Percentiles rank a stretch among this genome's conserved stretches.
Evolutionary conservation across 2,888 invertebrate species (phyloP).

Genomic region (Prenolepis imparis): DNA sequence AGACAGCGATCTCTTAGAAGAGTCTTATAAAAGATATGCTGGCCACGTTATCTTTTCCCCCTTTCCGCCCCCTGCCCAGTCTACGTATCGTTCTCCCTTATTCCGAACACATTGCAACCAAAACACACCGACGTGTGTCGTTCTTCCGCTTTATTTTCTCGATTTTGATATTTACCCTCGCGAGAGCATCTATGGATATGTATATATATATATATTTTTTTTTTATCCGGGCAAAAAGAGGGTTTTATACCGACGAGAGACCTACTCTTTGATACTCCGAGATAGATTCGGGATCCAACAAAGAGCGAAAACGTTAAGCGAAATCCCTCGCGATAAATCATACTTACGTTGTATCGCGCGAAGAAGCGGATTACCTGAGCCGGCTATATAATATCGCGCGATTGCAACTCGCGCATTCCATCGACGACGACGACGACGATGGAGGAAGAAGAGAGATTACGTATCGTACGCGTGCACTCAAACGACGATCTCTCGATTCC

Average conservation of each 20-base stretch:
- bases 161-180: slow-evolving; percentile 6
- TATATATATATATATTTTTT: background rate
- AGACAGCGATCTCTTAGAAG: slow-evolving; percentile 58
- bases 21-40: slow-evolving; percentile 44
- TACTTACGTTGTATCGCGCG: background rate
- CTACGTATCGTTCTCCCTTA: slow-evolving; percentile 49
- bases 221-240: background rate
- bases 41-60: slow-evolving; percentile 64
- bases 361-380: slow-evolving; percentile 21
- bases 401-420: slow-evolving; percentile 40
- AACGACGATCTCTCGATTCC: slow-evolving; percentile 42
- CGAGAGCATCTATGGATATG: background rate
- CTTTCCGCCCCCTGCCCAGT: slow-evolving; percentile 12
- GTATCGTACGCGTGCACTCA: background rate
- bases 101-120: slow-evolving; percentile 16
- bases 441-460: background rate
- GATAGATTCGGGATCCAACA: background rate
- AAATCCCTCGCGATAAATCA: background rate
- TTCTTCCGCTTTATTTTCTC: background rate
- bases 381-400: slow-evolving; percentile 5
- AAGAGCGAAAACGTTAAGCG: background rate
- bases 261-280: background rate
- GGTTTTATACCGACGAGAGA: background rate
- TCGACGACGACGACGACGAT: background rate
- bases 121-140: slow-evolving; percentile 10